These are phyloP conservation scores for Solenopsis invicta DNA, from an alignment of 1,140 invertebrate species.

Conservation along the genomic window DNA sequence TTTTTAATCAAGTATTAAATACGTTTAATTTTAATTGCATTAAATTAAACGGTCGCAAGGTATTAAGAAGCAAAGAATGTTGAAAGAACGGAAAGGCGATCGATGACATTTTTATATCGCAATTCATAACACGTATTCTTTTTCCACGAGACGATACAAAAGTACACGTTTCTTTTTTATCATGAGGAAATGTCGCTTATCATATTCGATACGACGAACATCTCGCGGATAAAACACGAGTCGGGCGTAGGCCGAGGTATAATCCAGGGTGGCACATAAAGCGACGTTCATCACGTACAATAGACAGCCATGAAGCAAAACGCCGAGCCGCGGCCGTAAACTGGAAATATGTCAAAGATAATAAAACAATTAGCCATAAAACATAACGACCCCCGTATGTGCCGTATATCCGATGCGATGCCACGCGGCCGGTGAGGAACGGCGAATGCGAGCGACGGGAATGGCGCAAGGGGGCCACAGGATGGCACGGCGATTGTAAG, in stretches of 20 bases:
- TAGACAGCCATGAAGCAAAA: slow-evolving; percentile 86
- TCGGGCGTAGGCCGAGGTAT: slow-evolving; percentile 51
- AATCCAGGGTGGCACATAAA: slow-evolving; percentile 75
- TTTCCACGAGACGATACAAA: neutral
- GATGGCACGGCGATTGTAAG: slow-evolving; percentile 71
- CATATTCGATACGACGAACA: slow-evolving; percentile 13
- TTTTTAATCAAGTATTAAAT: neutral
- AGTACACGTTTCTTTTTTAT: neutral
- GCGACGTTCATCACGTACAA: slow-evolving; percentile 83
- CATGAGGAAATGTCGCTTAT: slow-evolving; percentile 6
- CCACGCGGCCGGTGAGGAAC: slow-evolving; percentile 70
- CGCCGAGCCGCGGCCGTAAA: slow-evolving; percentile 84
- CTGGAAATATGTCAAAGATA: slow-evolving; percentile 88
- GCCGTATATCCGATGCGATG: slow-evolving; percentile 79
- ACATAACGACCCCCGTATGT: slow-evolving; percentile 86
- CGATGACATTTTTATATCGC: neutral
- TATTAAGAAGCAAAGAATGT: neutral
- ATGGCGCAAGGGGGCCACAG: slow-evolving; percentile 62
- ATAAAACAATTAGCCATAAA: slow-evolving; percentile 88
- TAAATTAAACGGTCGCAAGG: neutral
- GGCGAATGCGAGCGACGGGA: slow-evolving; percentile 48
- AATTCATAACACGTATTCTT: neutral
- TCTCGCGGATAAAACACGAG: slow-evolving; percentile 47
- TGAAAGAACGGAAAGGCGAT: neutral
- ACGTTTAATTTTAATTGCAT: neutral